Conservation (phyloP, 2,113 vertebrate genomes). For the Craseonycteris thonglongyai region DNA sequence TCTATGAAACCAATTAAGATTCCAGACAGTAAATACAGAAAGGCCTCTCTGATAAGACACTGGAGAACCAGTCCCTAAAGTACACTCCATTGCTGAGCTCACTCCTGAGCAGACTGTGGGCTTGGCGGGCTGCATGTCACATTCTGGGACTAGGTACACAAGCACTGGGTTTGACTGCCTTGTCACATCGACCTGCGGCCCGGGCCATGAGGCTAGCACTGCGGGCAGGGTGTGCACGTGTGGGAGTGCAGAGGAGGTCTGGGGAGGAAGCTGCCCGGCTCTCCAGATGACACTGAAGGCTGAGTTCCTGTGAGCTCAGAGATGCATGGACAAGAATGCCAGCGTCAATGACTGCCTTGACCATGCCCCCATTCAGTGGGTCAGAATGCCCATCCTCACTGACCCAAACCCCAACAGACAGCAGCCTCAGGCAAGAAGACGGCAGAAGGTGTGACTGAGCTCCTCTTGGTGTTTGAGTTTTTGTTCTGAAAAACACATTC, state of each 20-base stretch:
- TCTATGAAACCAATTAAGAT: background rate
- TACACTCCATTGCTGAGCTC: background rate
- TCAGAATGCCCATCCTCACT: background rate
- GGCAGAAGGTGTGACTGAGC: background rate
- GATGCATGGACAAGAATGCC: background rate
- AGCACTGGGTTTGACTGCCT: background rate
- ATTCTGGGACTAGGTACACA: background rate
- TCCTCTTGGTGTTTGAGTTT: background rate
- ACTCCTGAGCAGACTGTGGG: background rate
- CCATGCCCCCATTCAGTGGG: background rate
- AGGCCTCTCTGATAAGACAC: background rate
- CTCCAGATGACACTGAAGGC: background rate
- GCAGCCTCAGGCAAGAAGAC: background rate
- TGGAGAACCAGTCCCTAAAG: background rate
- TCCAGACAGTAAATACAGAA: background rate
- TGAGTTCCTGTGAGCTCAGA: background rate
- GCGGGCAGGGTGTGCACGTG: background rate
- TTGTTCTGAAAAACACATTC: background rate
- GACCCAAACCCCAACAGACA: background rate
- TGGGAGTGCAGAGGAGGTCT: background rate
- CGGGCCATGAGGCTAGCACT: accelerated
- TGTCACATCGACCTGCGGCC: background rate
- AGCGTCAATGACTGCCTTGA: background rate
- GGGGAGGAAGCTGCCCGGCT: background rate
- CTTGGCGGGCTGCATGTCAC: background rate